A percentile compares a stretch with the other conserved stretches of the same genome.
phyloP scores from a whole-genome alignment of 2,113 vertebrate species.

The Alosa alosa region DNA sequence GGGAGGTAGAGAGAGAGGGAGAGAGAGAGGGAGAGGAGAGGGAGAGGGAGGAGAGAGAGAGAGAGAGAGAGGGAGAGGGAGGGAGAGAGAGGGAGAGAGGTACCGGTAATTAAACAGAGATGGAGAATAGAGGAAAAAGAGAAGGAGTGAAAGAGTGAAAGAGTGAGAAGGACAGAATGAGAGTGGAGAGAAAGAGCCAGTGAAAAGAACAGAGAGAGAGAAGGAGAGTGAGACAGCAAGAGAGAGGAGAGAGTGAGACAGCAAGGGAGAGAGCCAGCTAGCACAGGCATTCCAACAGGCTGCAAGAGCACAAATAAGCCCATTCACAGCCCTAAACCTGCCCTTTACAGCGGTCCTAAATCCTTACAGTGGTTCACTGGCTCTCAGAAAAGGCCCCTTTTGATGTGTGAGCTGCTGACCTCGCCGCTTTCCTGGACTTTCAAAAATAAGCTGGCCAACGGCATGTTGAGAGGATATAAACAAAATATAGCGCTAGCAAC shows the following conservation, averaged over 20 bases:
- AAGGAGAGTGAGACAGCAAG: slow-evolving; percentile 5
- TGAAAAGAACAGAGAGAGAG: background rate
- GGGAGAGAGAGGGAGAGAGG: background rate
- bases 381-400: background rate
- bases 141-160: no score
- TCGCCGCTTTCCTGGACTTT: background rate
- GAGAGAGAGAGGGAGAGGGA: background rate
- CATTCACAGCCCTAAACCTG: slow-evolving; percentile 45
- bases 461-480: background rate
- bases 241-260: slow-evolving; percentile 3
- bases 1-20: no score
- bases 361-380: slow-evolving; percentile 8
- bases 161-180: slow-evolving; percentile 9
- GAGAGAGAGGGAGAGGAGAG: background rate
- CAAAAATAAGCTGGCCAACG: background rate
- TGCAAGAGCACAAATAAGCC: slow-evolving; percentile 42
- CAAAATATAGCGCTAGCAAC: background rate
- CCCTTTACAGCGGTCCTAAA: slow-evolving; percentile 24
- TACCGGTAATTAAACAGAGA: no score
- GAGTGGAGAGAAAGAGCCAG: background rate
- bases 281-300: slow-evolving; percentile 35
- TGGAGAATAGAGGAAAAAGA: background rate
- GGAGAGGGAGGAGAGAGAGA: background rate
- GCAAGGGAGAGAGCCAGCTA: background rate
- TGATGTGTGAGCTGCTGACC: slow-evolving; percentile 3